phyloP scores from a whole-genome alignment of 2,888 invertebrate genomes.

The Melanotus villosus region DNA sequence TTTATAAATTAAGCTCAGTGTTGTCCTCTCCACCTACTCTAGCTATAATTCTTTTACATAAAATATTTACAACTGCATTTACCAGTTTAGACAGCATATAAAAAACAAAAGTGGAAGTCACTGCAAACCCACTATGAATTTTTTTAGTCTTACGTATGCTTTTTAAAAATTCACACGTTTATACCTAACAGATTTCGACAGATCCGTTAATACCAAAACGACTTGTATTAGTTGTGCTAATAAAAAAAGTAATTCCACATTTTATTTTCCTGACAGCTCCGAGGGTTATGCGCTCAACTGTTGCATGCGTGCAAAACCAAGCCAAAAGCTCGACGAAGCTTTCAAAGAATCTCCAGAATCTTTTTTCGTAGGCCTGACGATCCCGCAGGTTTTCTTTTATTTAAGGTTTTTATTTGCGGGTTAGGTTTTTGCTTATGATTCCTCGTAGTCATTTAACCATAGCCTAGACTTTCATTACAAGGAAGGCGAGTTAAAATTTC shows the following conservation, averaged over 20 bases:
- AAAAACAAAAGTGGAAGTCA: slow-evolving; percentile 15
- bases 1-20: too few species aligned
- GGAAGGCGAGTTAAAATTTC: background rate
- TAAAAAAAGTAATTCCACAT: too few species aligned
- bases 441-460: background rate
- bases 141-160: background rate
- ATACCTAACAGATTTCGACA: too few species aligned
- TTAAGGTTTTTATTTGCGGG: background rate
- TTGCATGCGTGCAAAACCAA: slow-evolving; percentile 8
- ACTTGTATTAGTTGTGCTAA: too few species aligned
- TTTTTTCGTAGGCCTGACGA: background rate
- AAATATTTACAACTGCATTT: slow-evolving; percentile 14
- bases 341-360: background rate
- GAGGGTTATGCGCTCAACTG: slow-evolving; percentile 16
- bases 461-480: slow-evolving; percentile 3
- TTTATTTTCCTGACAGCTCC: too few species aligned
- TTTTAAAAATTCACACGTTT: too few species aligned
- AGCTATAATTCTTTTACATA: background rate
- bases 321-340: slow-evolving; percentile 1
- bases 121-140: slow-evolving; percentile 1
- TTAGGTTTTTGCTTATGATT: background rate
- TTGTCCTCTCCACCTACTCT: too few species aligned
- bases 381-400: background rate
- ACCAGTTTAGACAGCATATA: slow-evolving; percentile 5
- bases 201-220: too few species aligned